Percentiles rank a stretch among this genome's conserved stretches.
These are phyloP conservation scores for Cervus canadensis DNA, from an alignment of 2,113 vertebrate genomes.

Conservation along the genomic window DNA sequence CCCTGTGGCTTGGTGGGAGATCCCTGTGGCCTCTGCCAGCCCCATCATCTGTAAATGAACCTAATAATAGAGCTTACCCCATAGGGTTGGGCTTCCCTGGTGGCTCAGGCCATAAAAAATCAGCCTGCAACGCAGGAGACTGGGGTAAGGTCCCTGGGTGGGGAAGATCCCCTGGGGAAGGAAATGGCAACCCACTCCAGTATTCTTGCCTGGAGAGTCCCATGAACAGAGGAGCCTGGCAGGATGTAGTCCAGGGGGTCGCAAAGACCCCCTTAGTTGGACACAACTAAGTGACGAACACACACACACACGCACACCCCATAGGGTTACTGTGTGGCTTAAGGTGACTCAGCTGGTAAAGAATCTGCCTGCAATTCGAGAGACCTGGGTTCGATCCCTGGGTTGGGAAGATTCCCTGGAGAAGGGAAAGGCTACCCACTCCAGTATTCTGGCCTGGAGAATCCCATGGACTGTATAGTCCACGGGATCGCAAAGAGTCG, in stretches of 20 bases:
- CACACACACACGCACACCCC: too few relatives aligned
- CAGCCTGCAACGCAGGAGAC: neutral
- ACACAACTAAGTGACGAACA: neutral
- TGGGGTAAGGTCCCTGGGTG: rapidly evolving
- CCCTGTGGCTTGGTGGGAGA: neutral
- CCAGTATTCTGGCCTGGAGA: neutral
- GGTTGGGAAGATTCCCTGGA: neutral
- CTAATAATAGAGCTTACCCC: neutral
- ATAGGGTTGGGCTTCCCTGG: neutral
- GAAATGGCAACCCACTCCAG: neutral
- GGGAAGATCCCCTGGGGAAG: neutral
- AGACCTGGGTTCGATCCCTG: neutral
- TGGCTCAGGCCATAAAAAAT: neutral
- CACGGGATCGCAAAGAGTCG: rapidly evolving
- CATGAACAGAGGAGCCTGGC: neutral
- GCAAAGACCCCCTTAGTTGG: neutral
- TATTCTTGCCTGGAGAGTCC: neutral
- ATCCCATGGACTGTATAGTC: neutral
- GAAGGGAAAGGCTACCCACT: neutral
- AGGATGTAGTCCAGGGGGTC: neutral
- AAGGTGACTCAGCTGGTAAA: neutral
- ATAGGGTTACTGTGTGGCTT: neutral
- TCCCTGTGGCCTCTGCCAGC: neutral
- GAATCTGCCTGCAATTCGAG: neutral
- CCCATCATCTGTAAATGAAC: neutral